Evolutionary conservation across 1,140 invertebrate species (phyloP).

Genomic region (Drosophila mojavensis): DNA sequence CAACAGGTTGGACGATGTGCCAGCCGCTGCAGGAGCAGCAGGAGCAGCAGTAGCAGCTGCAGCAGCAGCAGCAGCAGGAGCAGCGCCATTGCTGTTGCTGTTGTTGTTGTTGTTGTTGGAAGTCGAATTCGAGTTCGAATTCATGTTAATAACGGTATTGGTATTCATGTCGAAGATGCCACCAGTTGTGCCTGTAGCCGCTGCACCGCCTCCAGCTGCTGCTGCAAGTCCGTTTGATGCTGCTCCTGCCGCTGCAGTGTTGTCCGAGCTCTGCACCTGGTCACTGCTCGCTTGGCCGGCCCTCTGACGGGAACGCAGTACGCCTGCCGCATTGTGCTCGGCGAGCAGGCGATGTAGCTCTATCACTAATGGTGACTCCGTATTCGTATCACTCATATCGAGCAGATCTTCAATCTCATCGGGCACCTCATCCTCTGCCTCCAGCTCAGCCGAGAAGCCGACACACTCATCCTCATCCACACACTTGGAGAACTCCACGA

Average conservation of each 20-base stretch:
- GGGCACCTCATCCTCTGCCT: conserved; percentile 44
- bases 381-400: background rate
- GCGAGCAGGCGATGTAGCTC: conserved; percentile 7
- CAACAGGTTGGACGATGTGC: background rate
- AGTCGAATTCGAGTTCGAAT: too few species aligned
- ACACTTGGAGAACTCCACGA: conserved; percentile 46
- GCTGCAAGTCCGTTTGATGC: too few species aligned
- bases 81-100: background rate
- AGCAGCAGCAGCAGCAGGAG: background rate
- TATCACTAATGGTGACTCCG: background rate
- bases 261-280: background rate
- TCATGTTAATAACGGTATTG: too few species aligned
- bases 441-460: conserved; percentile 27
- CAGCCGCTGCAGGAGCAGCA: background rate
- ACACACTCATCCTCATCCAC: conserved; percentile 55
- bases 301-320: background rate
- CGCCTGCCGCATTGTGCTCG: background rate
- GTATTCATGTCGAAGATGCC: too few species aligned
- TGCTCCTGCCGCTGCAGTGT: background rate
- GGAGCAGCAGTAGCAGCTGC: background rate
- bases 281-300: background rate
- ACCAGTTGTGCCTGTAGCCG: background rate
- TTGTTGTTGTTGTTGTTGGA: too few species aligned
- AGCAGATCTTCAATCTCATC: conserved; percentile 11
- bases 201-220: too few species aligned